Conservation (phyloP, 1,140 invertebrate species). For the Sarcophaga bullata region DNA sequence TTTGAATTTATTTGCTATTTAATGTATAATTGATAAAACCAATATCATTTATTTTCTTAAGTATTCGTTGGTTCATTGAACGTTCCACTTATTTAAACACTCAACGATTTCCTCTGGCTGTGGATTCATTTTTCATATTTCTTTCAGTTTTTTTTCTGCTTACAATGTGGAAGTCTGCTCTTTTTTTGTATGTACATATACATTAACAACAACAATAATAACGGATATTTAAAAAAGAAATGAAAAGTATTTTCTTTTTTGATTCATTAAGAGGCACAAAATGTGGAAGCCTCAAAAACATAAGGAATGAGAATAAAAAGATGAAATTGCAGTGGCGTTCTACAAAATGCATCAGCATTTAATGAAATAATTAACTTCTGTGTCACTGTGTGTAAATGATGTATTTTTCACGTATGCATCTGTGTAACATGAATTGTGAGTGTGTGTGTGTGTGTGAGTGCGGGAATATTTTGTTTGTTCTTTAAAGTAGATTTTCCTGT, state of each 20-base stretch:
- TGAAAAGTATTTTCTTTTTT: too few species aligned
- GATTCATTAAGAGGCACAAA: too few species aligned
- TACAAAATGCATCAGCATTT: neutral
- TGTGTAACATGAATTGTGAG: too few species aligned
- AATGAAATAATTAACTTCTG: conserved; percentile 10
- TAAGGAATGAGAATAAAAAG: neutral
- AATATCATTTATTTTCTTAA: neutral
- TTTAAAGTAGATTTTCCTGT: neutral
- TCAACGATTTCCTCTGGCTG: too few species aligned
- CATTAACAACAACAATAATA: too few species aligned
- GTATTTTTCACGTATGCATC: neutral
- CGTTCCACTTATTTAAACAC: neutral
- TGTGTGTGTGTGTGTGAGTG: neutral
- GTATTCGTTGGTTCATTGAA: conserved; percentile 14
- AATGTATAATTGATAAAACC: neutral
- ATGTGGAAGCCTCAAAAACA: too few species aligned
- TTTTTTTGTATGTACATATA: too few species aligned
- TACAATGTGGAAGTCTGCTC: too few species aligned
- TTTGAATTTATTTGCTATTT: too few species aligned
- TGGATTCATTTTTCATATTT: too few species aligned
- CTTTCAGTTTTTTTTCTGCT: too few species aligned
- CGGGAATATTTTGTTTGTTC: neutral
- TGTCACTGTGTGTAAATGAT: neutral
- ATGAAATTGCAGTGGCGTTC: neutral
- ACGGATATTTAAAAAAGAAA: too few species aligned